Evolutionary conservation across 2,113 vertebrate genomes (phyloP).

Genomic region (Neolamprologus longior): DNA sequence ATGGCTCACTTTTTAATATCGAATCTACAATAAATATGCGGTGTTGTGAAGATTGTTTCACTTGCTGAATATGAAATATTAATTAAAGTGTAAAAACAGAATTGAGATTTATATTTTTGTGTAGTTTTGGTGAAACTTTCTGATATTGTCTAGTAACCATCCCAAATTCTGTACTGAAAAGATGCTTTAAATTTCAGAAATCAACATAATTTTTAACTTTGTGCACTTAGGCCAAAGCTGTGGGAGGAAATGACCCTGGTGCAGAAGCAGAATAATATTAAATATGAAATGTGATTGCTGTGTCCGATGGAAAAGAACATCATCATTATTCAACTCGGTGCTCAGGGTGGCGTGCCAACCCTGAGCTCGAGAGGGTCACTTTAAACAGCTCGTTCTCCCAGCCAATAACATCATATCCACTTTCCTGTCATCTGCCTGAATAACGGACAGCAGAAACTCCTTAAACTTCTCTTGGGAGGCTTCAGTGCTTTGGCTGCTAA

Average conservation of each 20-base stretch:
- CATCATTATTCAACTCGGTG: not conserved
- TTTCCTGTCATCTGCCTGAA: not conserved
- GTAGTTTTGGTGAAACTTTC: not conserved
- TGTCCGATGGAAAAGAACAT: not conserved
- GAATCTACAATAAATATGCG: not conserved
- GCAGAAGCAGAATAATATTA: not conserved
- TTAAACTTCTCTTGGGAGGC: not conserved
- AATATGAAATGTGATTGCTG: not conserved
- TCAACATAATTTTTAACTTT: fast-evolving
- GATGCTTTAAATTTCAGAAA: not conserved
- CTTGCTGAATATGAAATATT: not conserved
- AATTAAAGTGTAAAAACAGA: not conserved
- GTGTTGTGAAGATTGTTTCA: not conserved
- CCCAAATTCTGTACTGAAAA: not conserved
- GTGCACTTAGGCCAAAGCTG: not conserved
- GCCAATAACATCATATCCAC: not conserved
- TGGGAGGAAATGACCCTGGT: not conserved
- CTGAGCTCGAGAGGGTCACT: not conserved
- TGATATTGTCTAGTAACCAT: not conserved
- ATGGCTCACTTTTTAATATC: not conserved
- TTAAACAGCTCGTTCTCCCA: not conserved
- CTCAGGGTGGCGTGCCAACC: not conserved
- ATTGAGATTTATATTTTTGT: not conserved
- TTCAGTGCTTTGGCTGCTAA: not conserved
- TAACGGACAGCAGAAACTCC: not conserved